Conservation (phyloP, 2,888 invertebrate species). For the Nasonovia ribisnigri region DNA sequence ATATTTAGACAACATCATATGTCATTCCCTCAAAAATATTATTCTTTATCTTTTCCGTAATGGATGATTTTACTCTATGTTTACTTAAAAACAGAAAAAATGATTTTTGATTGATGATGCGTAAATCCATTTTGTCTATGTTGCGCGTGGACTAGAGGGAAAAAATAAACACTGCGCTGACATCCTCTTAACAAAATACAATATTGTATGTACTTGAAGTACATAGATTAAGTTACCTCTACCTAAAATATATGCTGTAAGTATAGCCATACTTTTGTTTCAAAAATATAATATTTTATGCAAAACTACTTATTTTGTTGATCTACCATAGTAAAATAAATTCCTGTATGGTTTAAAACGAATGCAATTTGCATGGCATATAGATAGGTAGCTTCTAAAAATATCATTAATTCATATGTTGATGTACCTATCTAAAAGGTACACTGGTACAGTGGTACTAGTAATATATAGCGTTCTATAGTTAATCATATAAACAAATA, state of each 20-base stretch:
- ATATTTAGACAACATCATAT: too few species aligned
- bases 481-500: too few species aligned
- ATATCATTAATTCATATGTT: not conserved
- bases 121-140: too few species aligned
- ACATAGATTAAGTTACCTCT: not conserved
- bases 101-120: too few species aligned
- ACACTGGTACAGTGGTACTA: not conserved
- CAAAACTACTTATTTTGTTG: not conserved
- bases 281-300: not conserved
- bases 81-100: too few species aligned
- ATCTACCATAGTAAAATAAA: not conserved
- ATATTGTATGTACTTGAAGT: not conserved
- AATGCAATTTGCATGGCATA: not conserved
- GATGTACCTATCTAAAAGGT: not conserved
- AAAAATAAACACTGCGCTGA: too few species aligned
- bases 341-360: not conserved
- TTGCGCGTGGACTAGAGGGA: too few species aligned
- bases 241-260: not conserved
- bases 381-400: not conserved
- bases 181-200: not conserved
- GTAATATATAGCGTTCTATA: too few species aligned
- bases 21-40: too few species aligned
- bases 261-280: too few species aligned
- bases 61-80: too few species aligned
- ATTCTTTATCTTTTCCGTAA: too few species aligned